Evolutionary conservation across 2,797 vertebrate species (phyloP), one percentile per base, ranked within the genome.

Genomic region (Scolopax rusticola): DNA sequence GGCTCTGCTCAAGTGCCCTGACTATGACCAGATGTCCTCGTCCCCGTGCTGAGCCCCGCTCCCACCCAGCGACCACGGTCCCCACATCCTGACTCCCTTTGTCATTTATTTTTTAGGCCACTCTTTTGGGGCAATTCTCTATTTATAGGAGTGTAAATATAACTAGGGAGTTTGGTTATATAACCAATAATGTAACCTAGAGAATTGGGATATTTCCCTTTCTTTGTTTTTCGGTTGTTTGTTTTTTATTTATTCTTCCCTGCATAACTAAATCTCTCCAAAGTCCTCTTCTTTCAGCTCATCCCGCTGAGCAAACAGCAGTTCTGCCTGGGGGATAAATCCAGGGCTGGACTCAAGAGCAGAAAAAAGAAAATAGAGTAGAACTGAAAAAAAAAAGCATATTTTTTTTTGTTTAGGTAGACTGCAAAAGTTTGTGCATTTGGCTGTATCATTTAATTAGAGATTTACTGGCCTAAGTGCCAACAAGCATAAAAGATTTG

Each of bases 1-100:
- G 0, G 99, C 98, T 40, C 98, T 99, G 74, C 99, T 99, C 94
- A 99, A 99, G 94, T 99, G 99, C 95, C 99, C 99, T 0, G 99
- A 99, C 92, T 99, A 99, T 3, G 98, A 99, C 97, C 99, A 99
- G 87, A 99, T 99, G 98, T 99, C 99, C 47, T 99, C 99, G 5
- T 99, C 99, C 6, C 99, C 99, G 0, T 99, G 99, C 97, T 99
- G 98, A 99, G 95, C 61, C 12, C 71, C 15, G 0, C 21, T 70
- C 4, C 38, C 75, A 27, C 86, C 47, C 69, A 10, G 40, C 33
- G 2, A 80, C 27, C 0, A 1, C 0, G 15, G 50, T 11, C 25
- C 3, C 84, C 30, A 2, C 6, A 0, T 54, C 94, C 88, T 36
- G 30, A 57, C 83, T 68, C 67, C 13, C 0, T 84, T 36, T 59